Evolutionary conservation across 2,113 vertebrate genomes (phyloP).

Genomic region (Bufo bufo): DNA sequence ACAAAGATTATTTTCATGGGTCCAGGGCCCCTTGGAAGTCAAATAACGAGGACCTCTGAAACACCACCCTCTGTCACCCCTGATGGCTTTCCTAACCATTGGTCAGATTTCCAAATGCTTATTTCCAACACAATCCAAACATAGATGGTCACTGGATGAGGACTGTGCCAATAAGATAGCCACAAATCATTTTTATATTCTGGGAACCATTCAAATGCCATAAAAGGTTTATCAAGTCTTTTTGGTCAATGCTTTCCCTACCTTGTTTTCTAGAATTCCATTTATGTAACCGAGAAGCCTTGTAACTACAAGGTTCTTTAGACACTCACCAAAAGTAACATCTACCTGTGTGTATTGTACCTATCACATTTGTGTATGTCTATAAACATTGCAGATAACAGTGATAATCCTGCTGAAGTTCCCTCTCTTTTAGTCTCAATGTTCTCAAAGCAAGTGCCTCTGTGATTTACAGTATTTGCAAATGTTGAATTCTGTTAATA

Average conservation of each 20-base stretch:
- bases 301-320: neutral
- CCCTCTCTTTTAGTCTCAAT: conserved; percentile 4
- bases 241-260: neutral
- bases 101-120: too few relatives aligned
- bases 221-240: neutral
- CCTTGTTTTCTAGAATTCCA: neutral
- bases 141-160: too few relatives aligned
- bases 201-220: neutral
- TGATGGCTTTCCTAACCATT: too few relatives aligned
- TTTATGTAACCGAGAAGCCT: neutral
- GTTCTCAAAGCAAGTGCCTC: conserved; percentile 9
- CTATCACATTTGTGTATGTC: neutral
- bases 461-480: conserved; percentile 37
- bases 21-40: too few relatives aligned
- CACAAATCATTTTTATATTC: neutral
- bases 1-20: too few relatives aligned
- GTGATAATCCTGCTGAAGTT: neutral
- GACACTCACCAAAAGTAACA: neutral
- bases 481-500: conserved; percentile 13
- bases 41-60: too few relatives aligned
- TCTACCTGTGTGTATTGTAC: neutral
- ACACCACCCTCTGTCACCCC: too few relatives aligned
- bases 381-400: conserved; percentile 27
- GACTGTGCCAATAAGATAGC: too few relatives aligned
- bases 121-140: too few relatives aligned